Conservation (phyloP, 2,113 vertebrate species). For the Chionis minor region DNA sequence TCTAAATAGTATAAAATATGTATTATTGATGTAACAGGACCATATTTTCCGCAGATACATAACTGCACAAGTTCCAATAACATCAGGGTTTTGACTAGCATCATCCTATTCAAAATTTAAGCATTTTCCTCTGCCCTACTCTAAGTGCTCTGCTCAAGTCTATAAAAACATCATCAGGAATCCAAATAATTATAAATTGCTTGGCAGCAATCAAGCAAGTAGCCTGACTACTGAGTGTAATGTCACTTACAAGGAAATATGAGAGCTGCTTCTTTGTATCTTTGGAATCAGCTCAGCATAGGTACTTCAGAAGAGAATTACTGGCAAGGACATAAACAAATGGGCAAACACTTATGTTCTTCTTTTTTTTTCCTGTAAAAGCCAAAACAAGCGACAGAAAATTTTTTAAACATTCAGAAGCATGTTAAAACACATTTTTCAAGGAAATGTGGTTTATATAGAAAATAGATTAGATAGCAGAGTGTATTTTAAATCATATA, state of each 20-base stretch:
- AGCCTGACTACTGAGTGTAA: not conserved
- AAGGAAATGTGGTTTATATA: not conserved
- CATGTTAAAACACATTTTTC: not conserved
- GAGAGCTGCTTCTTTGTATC: not conserved
- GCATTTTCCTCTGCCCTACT: not conserved
- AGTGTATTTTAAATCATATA: not conserved
- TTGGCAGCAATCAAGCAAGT: not conserved
- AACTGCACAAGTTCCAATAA: not conserved
- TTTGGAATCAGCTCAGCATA: not conserved
- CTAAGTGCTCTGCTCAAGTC: not conserved
- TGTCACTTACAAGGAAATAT: not conserved
- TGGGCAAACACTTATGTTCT: not conserved
- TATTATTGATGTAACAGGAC: constrained; percentile 15
- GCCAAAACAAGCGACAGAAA: not conserved
- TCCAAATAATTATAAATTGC: not conserved
- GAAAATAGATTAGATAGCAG: not conserved
- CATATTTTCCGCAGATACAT: not conserved
- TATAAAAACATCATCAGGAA: not conserved
- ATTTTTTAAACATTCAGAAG: not conserved
- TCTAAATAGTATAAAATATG: not conserved
- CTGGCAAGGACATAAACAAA: not conserved
- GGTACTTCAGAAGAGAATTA: not conserved
- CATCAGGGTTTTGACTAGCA: not conserved
- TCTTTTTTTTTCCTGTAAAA: not conserved
- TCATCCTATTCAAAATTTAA: not conserved